Base-by-base conservation (phyloP, 2,888 invertebrate species). In the Drosophila borborema region DNA sequence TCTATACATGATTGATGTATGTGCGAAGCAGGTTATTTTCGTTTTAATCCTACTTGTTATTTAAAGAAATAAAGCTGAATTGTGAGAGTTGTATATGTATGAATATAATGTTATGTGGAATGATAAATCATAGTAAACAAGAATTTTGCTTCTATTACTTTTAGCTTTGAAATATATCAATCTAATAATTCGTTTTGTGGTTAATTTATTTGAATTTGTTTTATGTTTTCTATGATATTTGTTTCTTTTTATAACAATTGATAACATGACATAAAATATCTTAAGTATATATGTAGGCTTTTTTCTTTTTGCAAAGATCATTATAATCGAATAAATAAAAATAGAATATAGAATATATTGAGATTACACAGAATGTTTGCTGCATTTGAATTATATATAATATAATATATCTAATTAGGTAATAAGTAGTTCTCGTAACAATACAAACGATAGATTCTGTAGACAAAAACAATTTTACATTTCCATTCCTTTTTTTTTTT, bases 381-480 rank as follows among this genome's bases (percentile, higher is more conserved):
- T 48, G 70, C 62, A 70, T 80, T 80, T 53, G 23, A 79, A 48
- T 74, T 43, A 58, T 72, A 49, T 74, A 45, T 71, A 49, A 49
- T 64, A 62, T 59, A 64, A 76, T 78, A 77, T 65, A 65, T 80
- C 80, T 77, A 77, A 74, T 74, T 80, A 77, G 77, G 77, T 77
- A 77, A 65, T 77, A 77, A 63, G 77, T 77, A 77, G 77, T 51
- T 72, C 14, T 86, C 72, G 67, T 83, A 88, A 88, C 86, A 88
- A 73, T 88, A 86, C 83, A 89, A 86, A 82, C 77, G 86, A 71
- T 74, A 69, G 62, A 59, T 71, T 82, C 64, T 63, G 68, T 68
- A 77, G 80, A 71, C 86, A 64, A 70, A 67, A 70, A 73, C 66
- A 72, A 59, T 71, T 71, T 70, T 45, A 48, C 51, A 51, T 18